A percentile compares a stretch with the other conserved stretches of the same genome.
Conservation (phyloP, 2,113 vertebrate genomes). For the Isurus oxyrinchus region DNA sequence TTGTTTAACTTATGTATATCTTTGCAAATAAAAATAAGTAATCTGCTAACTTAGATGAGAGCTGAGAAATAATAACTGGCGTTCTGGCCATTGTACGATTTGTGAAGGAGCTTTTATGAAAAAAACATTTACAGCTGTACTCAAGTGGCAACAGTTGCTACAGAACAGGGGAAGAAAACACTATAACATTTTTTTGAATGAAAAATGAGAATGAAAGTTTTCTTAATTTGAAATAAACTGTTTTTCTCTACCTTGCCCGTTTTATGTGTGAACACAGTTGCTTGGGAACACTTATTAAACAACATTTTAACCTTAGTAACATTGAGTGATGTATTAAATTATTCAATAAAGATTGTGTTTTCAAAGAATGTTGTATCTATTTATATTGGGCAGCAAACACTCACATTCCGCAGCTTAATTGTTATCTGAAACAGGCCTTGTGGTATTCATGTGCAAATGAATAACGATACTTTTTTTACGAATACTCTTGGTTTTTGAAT, state of each 20-base stretch:
- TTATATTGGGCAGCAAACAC: not conserved
- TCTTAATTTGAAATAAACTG: not conserved
- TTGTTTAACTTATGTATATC: not conserved
- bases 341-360: slow-evolving; percentile 30
- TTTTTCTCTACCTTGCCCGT: not conserved
- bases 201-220: not conserved
- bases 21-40: not conserved
- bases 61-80: not conserved
- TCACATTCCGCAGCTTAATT: not conserved
- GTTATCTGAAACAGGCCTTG: not conserved
- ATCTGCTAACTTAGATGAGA: not conserved
- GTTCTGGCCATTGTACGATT: not conserved
- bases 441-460: not conserved
- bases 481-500: not conserved
- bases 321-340: not conserved
- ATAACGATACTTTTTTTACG: not conserved
- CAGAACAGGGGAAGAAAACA: not conserved
- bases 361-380: slow-evolving; percentile 16
- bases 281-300: not conserved
- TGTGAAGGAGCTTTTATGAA: not conserved
- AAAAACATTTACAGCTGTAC: not conserved
- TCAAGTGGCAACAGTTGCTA: not conserved
- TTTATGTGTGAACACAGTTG: not conserved
- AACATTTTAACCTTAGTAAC: not conserved
- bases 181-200: not conserved